Evolutionary conservation across 2,888 invertebrate species (phyloP).

Genomic region (Netelia virgata): DNA sequence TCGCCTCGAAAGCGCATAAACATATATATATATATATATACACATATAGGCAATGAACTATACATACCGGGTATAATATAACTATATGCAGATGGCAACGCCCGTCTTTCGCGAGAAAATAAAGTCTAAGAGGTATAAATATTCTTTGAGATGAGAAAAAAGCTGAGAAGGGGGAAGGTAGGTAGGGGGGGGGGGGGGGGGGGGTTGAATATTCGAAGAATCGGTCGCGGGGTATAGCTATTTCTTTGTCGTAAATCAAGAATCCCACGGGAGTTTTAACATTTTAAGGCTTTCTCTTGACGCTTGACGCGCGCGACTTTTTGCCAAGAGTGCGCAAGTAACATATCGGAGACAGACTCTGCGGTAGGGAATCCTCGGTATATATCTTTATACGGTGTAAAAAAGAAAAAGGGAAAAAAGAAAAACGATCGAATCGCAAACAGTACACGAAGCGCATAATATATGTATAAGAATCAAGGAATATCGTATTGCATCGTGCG

Average conservation of each 20-base stretch:
- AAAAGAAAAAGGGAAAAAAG: slow-evolving; percentile 4
- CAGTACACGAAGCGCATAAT: slow-evolving; percentile 5
- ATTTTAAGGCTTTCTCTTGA: slow-evolving; percentile 70
- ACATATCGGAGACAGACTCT: slow-evolving; percentile 7
- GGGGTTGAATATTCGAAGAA: no score
- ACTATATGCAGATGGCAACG: slow-evolving; percentile 24
- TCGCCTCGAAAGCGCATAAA: neutral
- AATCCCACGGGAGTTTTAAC: slow-evolving; percentile 65
- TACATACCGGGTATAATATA: neutral
- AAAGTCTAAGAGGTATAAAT: slow-evolving; percentile 64
- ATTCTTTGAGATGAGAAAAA: slow-evolving; percentile 53
- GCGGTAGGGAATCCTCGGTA: slow-evolving; percentile 19
- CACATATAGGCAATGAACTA: neutral
- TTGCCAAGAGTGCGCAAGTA: slow-evolving; percentile 14
- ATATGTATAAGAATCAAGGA: slow-evolving; percentile 46
- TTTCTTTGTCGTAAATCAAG: slow-evolving; percentile 70
- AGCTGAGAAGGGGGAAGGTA: neutral
- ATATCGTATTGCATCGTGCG: slow-evolving; percentile 46
- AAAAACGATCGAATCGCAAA: neutral
- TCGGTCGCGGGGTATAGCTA: slow-evolving; percentile 48
- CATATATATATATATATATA: neutral
- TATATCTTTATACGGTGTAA: neutral
- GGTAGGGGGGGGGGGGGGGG: slow-evolving; percentile 18
- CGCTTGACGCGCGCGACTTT: slow-evolving; percentile 38
- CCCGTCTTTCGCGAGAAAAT: slow-evolving; percentile 56